phyloP scores from a whole-genome alignment of 2,888 invertebrate species.

The Pollenia angustigena region DNA sequence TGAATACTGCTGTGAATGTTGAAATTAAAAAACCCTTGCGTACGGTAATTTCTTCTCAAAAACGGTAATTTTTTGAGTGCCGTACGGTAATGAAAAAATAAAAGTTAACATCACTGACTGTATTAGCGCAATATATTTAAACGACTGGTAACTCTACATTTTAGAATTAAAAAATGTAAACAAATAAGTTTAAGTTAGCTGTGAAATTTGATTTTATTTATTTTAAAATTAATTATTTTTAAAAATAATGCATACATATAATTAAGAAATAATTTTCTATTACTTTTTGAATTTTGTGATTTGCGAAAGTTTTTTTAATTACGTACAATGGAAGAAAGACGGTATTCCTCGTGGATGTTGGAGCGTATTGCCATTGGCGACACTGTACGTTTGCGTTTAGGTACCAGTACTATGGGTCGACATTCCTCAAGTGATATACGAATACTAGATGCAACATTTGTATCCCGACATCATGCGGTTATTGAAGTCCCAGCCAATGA shows the following conservation, averaged over 20 bases:
- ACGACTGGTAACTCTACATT: too few species aligned
- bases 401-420: slow-evolving; percentile 79
- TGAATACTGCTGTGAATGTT: too few species aligned
- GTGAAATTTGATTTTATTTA: background rate
- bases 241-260: too few species aligned
- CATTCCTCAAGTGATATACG: slow-evolving; percentile 74
- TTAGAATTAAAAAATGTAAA: background rate
- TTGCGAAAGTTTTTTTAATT: background rate
- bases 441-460: slow-evolving; percentile 75
- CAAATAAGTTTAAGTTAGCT: background rate
- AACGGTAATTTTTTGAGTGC: too few species aligned
- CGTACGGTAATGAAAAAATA: too few species aligned
- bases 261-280: background rate
- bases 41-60: too few species aligned
- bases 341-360: slow-evolving; percentile 76
- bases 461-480: slow-evolving; percentile 80
- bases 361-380: slow-evolving; percentile 74
- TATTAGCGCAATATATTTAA: too few species aligned
- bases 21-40: too few species aligned
- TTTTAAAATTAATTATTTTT: background rate
- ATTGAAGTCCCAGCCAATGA: slow-evolving; percentile 75
- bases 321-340: slow-evolving; percentile 31
- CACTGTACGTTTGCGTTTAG: slow-evolving; percentile 74
- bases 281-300: background rate
- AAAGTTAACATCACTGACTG: too few species aligned